A percentile compares a stretch with the other conserved stretches of the same genome.
These are phyloP conservation scores for Amphiprion percula DNA, from an alignment of 2,113 vertebrate species.

Conservation along the genomic window DNA sequence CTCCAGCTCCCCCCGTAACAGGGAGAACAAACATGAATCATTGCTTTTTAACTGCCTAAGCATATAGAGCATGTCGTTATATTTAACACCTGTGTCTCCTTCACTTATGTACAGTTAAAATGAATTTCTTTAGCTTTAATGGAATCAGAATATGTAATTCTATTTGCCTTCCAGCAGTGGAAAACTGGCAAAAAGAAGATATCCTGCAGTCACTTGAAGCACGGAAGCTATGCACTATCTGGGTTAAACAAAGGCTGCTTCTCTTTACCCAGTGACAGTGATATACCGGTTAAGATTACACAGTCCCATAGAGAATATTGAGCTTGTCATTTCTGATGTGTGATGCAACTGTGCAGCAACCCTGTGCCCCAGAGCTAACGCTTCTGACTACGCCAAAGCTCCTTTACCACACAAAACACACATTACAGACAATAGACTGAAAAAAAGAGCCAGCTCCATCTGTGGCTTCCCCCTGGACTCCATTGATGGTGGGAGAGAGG, in stretches of 20 bases:
- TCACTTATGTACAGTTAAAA: background rate
- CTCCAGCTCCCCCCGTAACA: too few relatives aligned
- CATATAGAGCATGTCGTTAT: too few relatives aligned
- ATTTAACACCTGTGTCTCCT: background rate
- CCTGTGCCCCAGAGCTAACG: conserved; percentile 42
- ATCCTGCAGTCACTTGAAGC: background rate
- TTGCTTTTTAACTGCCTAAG: background rate
- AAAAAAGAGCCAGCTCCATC: too few relatives aligned
- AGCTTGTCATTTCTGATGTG: conserved; percentile 49
- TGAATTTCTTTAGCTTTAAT: background rate
- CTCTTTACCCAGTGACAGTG: conserved; percentile 29
- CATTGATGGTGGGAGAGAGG: too few relatives aligned
- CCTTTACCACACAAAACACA: conserved; percentile 15
- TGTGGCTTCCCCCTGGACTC: too few relatives aligned
- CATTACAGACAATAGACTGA: background rate
- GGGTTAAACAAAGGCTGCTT: background rate
- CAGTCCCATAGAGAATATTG: conserved; percentile 9
- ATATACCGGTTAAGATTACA: conserved; percentile 24
- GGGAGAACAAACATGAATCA: background rate
- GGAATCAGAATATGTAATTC: background rate
- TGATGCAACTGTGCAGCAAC: conserved; percentile 71
- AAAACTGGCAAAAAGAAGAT: conserved; percentile 20
- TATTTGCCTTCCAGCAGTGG: background rate
- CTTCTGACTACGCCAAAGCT: conserved; percentile 5
- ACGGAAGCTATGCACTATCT: background rate